A percentile compares a stretch with the other conserved stretches of the same genome.
phyloP scores from a whole-genome alignment of 2,888 invertebrate species.

The Nudaria mundana region DNA sequence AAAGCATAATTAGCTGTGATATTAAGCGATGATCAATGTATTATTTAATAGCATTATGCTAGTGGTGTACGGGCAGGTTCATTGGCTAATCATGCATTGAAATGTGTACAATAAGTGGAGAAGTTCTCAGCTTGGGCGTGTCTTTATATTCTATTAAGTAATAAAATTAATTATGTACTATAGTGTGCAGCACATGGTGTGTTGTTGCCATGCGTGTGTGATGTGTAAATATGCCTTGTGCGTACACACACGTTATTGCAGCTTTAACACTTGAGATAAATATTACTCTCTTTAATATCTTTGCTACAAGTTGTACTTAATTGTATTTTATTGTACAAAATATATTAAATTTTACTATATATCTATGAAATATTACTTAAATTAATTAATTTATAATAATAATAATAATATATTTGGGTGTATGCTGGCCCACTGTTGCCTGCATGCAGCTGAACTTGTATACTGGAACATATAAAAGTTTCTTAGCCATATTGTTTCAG shows the following conservation, averaged over 20 bases:
- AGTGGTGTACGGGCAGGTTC: slow-evolving; percentile 77
- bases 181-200: slow-evolving; percentile 77
- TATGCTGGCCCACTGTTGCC: slow-evolving; percentile 76
- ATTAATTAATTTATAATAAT: slow-evolving; percentile 60
- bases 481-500: slow-evolving; percentile 78
- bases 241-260: slow-evolving; percentile 80
- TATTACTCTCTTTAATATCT: slow-evolving; percentile 83
- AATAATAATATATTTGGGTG: too few relatives aligned
- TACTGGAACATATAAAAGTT: slow-evolving; percentile 77
- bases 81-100: slow-evolving; percentile 82
- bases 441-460: slow-evolving; percentile 79
- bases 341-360: slow-evolving; percentile 83
- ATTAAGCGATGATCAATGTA: slow-evolving; percentile 79
- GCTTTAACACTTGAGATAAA: slow-evolving; percentile 80
- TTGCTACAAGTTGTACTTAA: slow-evolving; percentile 87
- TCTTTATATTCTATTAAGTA: slow-evolving; percentile 80
- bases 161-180: slow-evolving; percentile 77
- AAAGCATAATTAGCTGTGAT: slow-evolving; percentile 82
- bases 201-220: slow-evolving; percentile 77
- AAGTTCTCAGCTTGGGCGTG: slow-evolving; percentile 78
- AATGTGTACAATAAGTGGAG: slow-evolving; percentile 75
- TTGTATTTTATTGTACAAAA: slow-evolving; percentile 86
- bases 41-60: slow-evolving; percentile 79
- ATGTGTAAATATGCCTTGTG: slow-evolving; percentile 80
- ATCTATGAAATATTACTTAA: slow-evolving; percentile 79